Conservation (phyloP, 2,888 invertebrate genomes). For the Poecilus cupreus region DNA sequence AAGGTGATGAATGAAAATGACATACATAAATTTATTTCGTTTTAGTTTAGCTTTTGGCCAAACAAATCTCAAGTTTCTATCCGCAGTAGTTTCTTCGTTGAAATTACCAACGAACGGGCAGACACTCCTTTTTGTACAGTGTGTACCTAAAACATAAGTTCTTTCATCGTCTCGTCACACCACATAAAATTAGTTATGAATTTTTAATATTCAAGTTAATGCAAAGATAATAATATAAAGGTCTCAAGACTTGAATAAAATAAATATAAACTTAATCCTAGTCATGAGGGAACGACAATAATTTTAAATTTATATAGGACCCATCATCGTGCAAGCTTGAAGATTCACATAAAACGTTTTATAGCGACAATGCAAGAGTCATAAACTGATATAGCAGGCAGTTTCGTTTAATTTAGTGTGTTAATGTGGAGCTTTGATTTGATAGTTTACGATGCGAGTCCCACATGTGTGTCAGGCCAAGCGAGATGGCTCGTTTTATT, state of each 20-base stretch:
- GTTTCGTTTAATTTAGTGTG: slow-evolving; percentile 49
- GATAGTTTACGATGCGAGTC: slow-evolving; percentile 48
- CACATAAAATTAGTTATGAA: no score
- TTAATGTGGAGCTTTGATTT: slow-evolving; percentile 46
- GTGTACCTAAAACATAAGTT: no score
- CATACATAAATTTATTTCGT: no score
- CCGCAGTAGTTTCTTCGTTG: no score
- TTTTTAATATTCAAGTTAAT: no score
- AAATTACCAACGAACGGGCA: no score
- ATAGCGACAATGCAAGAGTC: slow-evolving; percentile 25
- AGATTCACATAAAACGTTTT: slow-evolving; percentile 38
- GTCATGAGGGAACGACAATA: slow-evolving; percentile 28
- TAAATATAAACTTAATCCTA: slow-evolving; percentile 6
- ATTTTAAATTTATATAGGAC: slow-evolving; percentile 43
- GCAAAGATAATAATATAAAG: not conserved
- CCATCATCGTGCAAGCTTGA: slow-evolving; percentile 31
- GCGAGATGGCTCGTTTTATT: not conserved
- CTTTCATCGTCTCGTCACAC: no score
- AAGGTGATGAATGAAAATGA: no score
- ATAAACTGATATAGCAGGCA: slow-evolving; percentile 45
- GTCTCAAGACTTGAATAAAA: not conserved
- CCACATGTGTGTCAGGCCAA: not conserved
- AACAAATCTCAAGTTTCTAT: no score
- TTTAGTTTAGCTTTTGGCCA: no score
- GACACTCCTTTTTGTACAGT: no score